A percentile compares a stretch with the other conserved stretches of the same genome.
These are phyloP conservation scores for Coremacera marginata DNA, from an alignment of 2,888 invertebrate species.

Conservation along the genomic window DNA sequence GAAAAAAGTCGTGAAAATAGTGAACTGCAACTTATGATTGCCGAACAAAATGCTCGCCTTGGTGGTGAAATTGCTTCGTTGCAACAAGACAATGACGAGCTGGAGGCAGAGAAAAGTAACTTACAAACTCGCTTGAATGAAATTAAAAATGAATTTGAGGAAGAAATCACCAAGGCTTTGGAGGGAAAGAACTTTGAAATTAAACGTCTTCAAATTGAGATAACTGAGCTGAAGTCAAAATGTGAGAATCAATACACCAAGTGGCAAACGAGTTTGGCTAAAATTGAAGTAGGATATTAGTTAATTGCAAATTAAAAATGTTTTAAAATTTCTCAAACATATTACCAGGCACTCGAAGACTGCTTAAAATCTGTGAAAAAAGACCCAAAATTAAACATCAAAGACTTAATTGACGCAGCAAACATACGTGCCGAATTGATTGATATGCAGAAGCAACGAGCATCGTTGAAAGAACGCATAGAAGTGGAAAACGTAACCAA, in stretches of 20 bases:
- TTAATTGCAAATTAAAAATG: not conserved
- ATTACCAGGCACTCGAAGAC: slow-evolving; percentile 68
- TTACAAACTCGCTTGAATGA: slow-evolving; percentile 63
- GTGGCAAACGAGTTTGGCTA: slow-evolving; percentile 63
- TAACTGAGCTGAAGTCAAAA: slow-evolving; percentile 58
- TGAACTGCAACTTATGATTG: slow-evolving; percentile 68
- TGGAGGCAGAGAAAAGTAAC: slow-evolving; percentile 69
- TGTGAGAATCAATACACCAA: slow-evolving; percentile 62
- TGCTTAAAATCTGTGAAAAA: slow-evolving; percentile 69
- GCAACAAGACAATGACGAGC: slow-evolving; percentile 72
- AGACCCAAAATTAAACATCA: slow-evolving; percentile 67
- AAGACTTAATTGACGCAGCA: slow-evolving; percentile 72
- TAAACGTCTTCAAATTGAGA: slow-evolving; percentile 62
- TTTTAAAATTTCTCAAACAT: not conserved
- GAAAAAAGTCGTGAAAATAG: slow-evolving; percentile 73
- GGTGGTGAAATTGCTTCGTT: slow-evolving; percentile 73
- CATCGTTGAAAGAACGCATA: slow-evolving; percentile 68
- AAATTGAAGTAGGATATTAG: slow-evolving; percentile 59
- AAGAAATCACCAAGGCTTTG: slow-evolving; percentile 60
- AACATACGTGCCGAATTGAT: slow-evolving; percentile 74
- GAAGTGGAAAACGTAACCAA: slow-evolving; percentile 66
- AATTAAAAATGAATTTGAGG: slow-evolving; percentile 65
- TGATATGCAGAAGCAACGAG: slow-evolving; percentile 72
- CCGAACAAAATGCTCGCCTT: slow-evolving; percentile 70
- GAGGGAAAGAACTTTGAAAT: slow-evolving; percentile 66